Base-by-base conservation (phyloP, 2,888 invertebrate species). In the Hyposoter didymator region DNA sequence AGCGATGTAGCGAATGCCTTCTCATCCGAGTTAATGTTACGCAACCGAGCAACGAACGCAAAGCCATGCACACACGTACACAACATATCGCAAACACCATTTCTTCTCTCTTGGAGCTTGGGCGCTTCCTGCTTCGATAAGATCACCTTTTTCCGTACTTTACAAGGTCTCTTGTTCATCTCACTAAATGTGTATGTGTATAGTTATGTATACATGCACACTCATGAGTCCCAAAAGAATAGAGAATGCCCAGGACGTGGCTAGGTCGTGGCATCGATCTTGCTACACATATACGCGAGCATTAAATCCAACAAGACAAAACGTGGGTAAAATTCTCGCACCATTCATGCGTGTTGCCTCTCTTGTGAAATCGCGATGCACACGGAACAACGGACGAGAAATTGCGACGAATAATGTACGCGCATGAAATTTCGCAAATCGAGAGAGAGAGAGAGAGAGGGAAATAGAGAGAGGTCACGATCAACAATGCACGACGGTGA, bases 61-160 rank as follows among this genome's bases (percentile, higher is more conserved):
- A 74, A 74, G 39, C 32, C 45, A 14, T 35, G 19, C 74, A 67
- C 19, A 69, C 22, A 47, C 45, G 45, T 67, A 47, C 39, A 52
- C 66, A 35, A 55, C 59, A 47, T 78, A 74, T 74, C 83, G 32
- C 83, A 64, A 84, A 76, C 78, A 69, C 49, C 72, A 70, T 67
- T 80, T 79, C 79, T 67, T n/a, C 76, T 67, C 78, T 72, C 69
- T 52, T 66, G 55, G 43, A 64, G 66, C 69, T 75, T 62, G 66
- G 80, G 75, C 66, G 79, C 82, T 85, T 85, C 85, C 85, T 85
- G 82, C 79, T 82, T 85, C 85, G 85, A 85, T 85, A 85, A 72
- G 79, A 85, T 85, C 85, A 45, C 49, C 75, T 66, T 82, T 85
- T 85, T 79, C 78, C 85, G 85, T 85, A 82, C 79, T 82, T 82